Conservation (phyloP, 2,113 vertebrate genomes). For the Neotragus moschatus region DNA sequence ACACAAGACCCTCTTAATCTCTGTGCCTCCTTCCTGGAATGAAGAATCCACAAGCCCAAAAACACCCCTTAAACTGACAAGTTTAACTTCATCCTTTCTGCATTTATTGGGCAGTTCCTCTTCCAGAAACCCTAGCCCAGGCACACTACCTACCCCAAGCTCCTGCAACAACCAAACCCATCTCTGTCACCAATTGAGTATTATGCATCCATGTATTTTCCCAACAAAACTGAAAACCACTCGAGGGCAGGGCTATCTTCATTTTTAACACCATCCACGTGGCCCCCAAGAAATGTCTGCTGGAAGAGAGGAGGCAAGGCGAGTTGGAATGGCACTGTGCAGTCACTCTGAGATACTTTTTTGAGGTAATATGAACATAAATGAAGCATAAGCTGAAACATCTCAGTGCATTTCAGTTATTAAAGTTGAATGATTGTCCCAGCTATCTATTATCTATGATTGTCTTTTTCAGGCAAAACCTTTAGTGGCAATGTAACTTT, state of each 20-base stretch:
- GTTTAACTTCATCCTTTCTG: not conserved
- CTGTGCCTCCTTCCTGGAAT: not conserved
- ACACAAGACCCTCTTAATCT: not conserved
- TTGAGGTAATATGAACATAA: too few relatives aligned
- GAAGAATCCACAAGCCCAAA: not conserved
- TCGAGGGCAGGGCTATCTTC: not conserved
- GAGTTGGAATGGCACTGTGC: fast-evolving
- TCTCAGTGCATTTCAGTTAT: not conserved
- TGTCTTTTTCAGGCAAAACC: not conserved
- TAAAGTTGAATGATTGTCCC: not conserved
- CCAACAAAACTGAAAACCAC: not conserved
- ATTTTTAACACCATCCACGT: not conserved
- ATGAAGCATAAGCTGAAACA: not conserved
- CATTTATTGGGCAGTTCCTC: fast-evolving
- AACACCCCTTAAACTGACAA: not conserved
- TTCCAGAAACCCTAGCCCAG: not conserved
- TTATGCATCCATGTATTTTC: not conserved
- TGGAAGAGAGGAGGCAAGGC: not conserved
- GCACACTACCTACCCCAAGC: fast-evolving
- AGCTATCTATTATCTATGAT: too few relatives aligned
- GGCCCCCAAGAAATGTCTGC: too few relatives aligned
- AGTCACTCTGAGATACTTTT: too few relatives aligned
- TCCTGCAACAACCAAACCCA: not conserved
- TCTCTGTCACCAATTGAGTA: not conserved
- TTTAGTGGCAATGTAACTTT: not conserved